Evolutionary conservation across 2,113 vertebrate species (phyloP).

Genomic region (Salvelinus fontinalis): DNA sequence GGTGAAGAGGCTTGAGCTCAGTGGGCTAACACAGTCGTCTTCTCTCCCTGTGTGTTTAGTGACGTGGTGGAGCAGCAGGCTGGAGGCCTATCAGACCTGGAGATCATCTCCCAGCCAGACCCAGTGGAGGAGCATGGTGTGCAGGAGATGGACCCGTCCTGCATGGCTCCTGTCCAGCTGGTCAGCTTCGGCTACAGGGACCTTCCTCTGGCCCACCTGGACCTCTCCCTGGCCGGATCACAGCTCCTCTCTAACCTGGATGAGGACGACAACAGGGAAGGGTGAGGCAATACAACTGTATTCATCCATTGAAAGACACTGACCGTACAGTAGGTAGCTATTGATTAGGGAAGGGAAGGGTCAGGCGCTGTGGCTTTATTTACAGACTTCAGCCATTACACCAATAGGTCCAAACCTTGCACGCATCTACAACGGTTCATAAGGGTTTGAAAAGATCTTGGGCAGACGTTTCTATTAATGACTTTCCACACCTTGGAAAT

Average conservation of each 20-base stretch:
- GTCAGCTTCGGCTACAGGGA: constrained; percentile 91
- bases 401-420: too few species aligned
- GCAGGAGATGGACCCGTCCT: constrained; percentile 89
- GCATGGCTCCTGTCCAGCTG: constrained; percentile 84
- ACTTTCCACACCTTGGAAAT: too few species aligned
- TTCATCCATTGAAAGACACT: background rate
- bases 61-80: constrained; percentile 64
- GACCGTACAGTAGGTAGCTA: too few species aligned
- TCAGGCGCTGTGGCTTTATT: too few species aligned
- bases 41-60: constrained; percentile 2
- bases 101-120: constrained; percentile 91
- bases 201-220: constrained; percentile 88
- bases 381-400: too few species aligned
- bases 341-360: too few species aligned
- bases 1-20: too few species aligned
- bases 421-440: too few species aligned
- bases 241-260: constrained; percentile 93
- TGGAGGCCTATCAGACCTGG: constrained; percentile 83
- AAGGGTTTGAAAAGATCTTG: too few species aligned
- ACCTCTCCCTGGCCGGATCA: constrained; percentile 91
- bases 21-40: too few species aligned
- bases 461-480: too few species aligned
- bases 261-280: constrained; percentile 93
- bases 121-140: constrained; percentile 45
- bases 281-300: constrained; percentile 76